Percentiles rank a stretch among this genome's conserved stretches.
phyloP scores from a whole-genome alignment of 23 tunicate genomes.

The Ascidia mentula region DNA sequence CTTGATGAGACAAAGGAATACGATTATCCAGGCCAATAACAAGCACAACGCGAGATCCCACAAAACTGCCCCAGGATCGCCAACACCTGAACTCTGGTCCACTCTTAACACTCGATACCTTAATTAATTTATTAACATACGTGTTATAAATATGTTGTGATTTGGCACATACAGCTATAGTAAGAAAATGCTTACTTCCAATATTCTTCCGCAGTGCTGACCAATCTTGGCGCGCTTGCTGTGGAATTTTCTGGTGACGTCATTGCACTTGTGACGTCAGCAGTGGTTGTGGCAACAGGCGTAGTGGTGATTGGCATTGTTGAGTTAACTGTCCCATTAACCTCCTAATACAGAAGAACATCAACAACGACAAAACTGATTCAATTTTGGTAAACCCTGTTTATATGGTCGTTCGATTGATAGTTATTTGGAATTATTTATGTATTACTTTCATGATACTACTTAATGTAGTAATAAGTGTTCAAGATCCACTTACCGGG shows the following conservation, averaged over 20 bases:
- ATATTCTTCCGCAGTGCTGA: slow-evolving; percentile 93
- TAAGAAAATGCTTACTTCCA: slow-evolving; percentile 70
- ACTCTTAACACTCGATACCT: slow-evolving; percentile 82
- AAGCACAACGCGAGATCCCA: slow-evolving; percentile 90
- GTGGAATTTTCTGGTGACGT: slow-evolving; percentile 4
- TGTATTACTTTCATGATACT: too few species aligned
- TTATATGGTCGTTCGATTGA: too few species aligned
- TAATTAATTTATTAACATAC: neutral
- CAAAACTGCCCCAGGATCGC: slow-evolving; percentile 82
- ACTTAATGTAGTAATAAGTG: too few species aligned
- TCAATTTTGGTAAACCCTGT: too few species aligned
- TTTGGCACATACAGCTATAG: neutral
- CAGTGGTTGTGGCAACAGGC: neutral
- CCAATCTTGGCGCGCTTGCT: slow-evolving; percentile 12
- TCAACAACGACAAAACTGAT: too few species aligned
- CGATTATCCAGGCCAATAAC: slow-evolving; percentile 86
- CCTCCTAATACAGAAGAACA: too few species aligned
- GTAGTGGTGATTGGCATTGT: neutral
- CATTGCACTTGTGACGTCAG: neutral
- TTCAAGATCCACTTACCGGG: slow-evolving; percentile 27
- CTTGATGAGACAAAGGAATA: slow-evolving; percentile 73
- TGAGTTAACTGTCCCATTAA: too few species aligned
- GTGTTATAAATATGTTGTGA: neutral
- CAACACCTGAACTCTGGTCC: slow-evolving; percentile 71
- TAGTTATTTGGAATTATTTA: too few species aligned